Base-by-base conservation (phyloP, 2,888 invertebrate species). In the Xestia c-nigrum region DNA sequence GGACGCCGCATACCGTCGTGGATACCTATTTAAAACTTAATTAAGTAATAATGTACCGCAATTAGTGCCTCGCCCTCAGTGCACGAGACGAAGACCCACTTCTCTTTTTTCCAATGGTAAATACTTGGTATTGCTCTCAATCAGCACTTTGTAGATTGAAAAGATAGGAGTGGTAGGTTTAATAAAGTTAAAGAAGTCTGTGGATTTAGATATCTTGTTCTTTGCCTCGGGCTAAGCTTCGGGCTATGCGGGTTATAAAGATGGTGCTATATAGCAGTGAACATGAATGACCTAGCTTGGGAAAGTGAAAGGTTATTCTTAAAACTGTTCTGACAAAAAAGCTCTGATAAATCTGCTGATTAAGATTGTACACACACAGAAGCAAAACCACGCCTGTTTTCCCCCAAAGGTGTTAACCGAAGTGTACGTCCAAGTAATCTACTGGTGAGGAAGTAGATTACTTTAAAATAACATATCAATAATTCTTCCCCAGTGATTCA, bases 11-110 rank as follows among this genome's bases (percentile, higher is more conserved):
- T 81, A 24, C 81, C 81, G 16, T 21, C 52, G 70, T 52, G 80
- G 72, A 67, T 74, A 21, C 59, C 59, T 79, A 74, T 85, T 87
- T 83, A 86, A 85, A 81, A 80, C 77, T 80, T 89, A 87, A 89
- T 89, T 86, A 87, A 89, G 89, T 73, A 74, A 89, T 89, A 87
- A 86, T 80, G 74, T 69, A 74, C 78, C 70, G 46, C 64, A 76
- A 78, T 87, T 78, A 80, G 52, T 57, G 71, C 5, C 47, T n/a
- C n/a, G n/a, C n/a, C n/a, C n/a, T 38, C 21, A 14, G 50, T 74
- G 74, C 61, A 66, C 63, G 63, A 31, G 5, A 16, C 40, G 31
- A 50, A 63, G 47, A 21, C 31, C n/a, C 14, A 9, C 59, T 84
- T 63, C 40, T 64, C 10, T 79, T 72, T 80, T 81, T 57, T 50